These are phyloP conservation scores for Tetraodon nigroviridis DNA, from an alignment of 2,113 vertebrate genomes.

Conservation along the genomic window DNA sequence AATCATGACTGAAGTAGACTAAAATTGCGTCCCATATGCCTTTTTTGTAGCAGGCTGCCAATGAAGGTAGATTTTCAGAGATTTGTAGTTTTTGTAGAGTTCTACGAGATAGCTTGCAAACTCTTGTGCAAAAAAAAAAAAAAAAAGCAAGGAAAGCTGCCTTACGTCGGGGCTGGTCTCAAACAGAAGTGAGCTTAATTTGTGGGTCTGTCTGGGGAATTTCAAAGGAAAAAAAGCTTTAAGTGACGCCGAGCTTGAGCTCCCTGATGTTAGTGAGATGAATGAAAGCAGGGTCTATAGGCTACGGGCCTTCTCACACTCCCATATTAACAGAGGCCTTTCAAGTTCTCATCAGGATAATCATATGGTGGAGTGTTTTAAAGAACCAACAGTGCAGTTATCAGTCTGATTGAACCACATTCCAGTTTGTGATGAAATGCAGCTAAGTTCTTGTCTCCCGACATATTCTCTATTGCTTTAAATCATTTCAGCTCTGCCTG, in stretches of 20 bases:
- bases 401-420: slow-evolving; percentile 17
- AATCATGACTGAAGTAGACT: slow-evolving; percentile 31
- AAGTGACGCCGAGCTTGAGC: slow-evolving; percentile 64
- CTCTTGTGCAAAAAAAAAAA: slow-evolving; percentile 59
- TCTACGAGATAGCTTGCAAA: slow-evolving; percentile 65
- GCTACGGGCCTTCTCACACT: slow-evolving; percentile 65
- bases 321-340: slow-evolving; percentile 91
- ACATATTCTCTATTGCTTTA: no score
- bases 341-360: slow-evolving; percentile 70
- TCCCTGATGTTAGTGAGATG: slow-evolving; percentile 70
- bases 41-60: slow-evolving; percentile 50
- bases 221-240: slow-evolving; percentile 68
- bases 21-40: slow-evolving; percentile 32
- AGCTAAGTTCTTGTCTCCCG: no score
- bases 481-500: no score
- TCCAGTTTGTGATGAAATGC: not conserved
- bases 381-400: slow-evolving; percentile 20
- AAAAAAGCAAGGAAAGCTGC: slow-evolving; percentile 60
- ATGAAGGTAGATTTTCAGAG: slow-evolving; percentile 70
- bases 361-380: slow-evolving; percentile 40
- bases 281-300: slow-evolving; percentile 66
- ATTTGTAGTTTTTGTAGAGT: slow-evolving; percentile 68
- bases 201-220: slow-evolving; percentile 71
- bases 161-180: slow-evolving; percentile 60
- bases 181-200: slow-evolving; percentile 76